Conservation (phyloP, 2,888 invertebrate species). For the Calameuta pallipes region DNA sequence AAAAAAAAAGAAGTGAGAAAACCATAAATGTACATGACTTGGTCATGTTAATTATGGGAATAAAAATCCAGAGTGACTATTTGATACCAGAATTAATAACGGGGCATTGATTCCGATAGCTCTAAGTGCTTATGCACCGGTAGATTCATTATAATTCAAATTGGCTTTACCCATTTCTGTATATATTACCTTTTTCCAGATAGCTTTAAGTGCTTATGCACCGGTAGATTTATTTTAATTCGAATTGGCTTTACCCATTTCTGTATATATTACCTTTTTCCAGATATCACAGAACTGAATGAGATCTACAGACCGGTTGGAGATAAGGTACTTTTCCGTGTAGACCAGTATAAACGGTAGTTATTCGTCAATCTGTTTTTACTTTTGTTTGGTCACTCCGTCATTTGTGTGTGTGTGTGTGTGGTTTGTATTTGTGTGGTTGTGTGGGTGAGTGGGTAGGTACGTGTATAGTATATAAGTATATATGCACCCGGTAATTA, state of each 20-base stretch:
- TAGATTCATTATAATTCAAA: neutral
- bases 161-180: neutral
- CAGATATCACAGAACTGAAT: neutral
- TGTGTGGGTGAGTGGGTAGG: neutral
- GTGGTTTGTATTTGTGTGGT: no score
- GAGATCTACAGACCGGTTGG: neutral
- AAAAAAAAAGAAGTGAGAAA: neutral
- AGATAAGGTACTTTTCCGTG: constrained; percentile 6
- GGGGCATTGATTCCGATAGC: constrained; percentile 9
- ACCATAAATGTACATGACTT: neutral
- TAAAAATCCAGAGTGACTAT: neutral
- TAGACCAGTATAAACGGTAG: neutral
- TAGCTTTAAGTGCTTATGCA: neutral
- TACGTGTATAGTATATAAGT: neutral
- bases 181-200: neutral
- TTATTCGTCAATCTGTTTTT: neutral
- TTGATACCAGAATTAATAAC: constrained; percentile 4
- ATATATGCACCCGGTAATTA: neutral
- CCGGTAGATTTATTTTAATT: neutral
- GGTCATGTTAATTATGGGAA: neutral
- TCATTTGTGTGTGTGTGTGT: neutral
- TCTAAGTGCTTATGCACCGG: neutral
- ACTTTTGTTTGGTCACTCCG: neutral
- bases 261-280: neutral
- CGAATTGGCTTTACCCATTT: neutral